Conservation (phyloP, 1,140 invertebrate species). For the Drosophila eugracilis region DNA sequence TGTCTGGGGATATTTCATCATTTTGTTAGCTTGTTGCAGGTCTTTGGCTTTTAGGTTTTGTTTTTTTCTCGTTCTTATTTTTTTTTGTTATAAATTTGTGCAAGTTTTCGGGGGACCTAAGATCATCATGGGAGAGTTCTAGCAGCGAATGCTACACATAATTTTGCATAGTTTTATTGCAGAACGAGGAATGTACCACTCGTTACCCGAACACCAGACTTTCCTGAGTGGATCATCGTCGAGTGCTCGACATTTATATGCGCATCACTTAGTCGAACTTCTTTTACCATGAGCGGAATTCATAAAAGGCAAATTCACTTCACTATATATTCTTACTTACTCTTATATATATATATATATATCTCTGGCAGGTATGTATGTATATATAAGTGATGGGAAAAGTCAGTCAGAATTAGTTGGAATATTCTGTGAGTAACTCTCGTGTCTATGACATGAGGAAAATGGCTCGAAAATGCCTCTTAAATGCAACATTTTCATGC, state of each 20-base stretch:
- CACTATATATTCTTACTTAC: too few species aligned
- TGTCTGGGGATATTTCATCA: constrained; percentile 56
- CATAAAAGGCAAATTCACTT: constrained; percentile 62
- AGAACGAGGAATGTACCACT: constrained; percentile 56
- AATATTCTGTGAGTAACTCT: constrained; percentile 61
- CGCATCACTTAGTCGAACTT: constrained; percentile 69
- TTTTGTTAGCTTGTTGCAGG: constrained; percentile 5
- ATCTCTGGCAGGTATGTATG: too few species aligned
- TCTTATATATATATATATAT: neutral
- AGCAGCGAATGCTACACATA: constrained; percentile 69
- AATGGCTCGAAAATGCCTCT: constrained; percentile 62
- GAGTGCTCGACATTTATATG: constrained; percentile 81
- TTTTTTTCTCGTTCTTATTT: too few species aligned
- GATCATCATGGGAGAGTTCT: constrained; percentile 55
- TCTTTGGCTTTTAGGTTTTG: constrained; percentile 3
- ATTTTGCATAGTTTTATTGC: constrained; percentile 82
- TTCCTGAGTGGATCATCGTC: constrained; percentile 37
- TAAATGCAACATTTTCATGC: constrained; percentile 82
- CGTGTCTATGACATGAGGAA: constrained; percentile 73
- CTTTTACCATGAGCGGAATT: constrained; percentile 64
- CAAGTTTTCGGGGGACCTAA: constrained; percentile 28
- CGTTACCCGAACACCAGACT: constrained; percentile 51
- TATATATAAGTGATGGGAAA: constrained; percentile 39
- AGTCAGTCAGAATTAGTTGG: constrained; percentile 68
- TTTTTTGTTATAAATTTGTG: constrained; percentile 12